Evolutionary conservation across 2,113 vertebrate species (phyloP), one percentile per base, ranked within the genome.

Genomic region (Pyxicephalus adspersus): DNA sequence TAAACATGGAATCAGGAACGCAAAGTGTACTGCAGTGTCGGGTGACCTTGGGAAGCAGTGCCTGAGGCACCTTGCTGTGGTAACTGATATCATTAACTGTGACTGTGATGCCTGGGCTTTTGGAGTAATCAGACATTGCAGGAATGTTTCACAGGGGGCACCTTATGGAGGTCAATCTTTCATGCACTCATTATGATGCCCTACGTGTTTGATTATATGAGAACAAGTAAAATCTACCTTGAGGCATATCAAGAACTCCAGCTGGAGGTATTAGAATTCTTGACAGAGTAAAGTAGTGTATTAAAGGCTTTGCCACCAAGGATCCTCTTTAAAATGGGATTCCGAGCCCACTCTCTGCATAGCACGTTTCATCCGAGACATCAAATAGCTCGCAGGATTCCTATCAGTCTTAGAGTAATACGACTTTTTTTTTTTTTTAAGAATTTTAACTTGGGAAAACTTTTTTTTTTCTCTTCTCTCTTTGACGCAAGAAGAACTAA

Each of bases 21-120:
- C 8, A 51, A 89, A 89, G 84, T 76, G 85, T 66, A 87, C 86
- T 83, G 72, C 85, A 80, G 86, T 85, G 87, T 84, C 83, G 90
- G 86, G 85, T 93, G 94, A 94, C 92, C 92, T 94, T 93, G 89
- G 71, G 82, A 88, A 87, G 73, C 2, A 83, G 83, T 83, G 92
- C 92, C 90, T 83, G 61, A 85, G 90, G 91, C 89, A n/a, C 73
- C 23, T 45, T 63, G 60, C 91, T 86, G 84, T 65, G 84, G 87
- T 89, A 81, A 84, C 85, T 85, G 83, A 77, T 87, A 85, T 89
- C 88, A 83, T 87, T 85, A 85, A 16, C 80, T 83, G 76, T 80
- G 78, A 81, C 78, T 86, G 76, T 86, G 85, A 83, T 83, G 87
- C 31, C 29, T 3, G 23, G 80, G 85, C 26, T 85, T 57, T 55